These are phyloP conservation scores for Syndactyla subalaris DNA, from an alignment of 2,797 vertebrate genomes.

Conservation along the genomic window DNA sequence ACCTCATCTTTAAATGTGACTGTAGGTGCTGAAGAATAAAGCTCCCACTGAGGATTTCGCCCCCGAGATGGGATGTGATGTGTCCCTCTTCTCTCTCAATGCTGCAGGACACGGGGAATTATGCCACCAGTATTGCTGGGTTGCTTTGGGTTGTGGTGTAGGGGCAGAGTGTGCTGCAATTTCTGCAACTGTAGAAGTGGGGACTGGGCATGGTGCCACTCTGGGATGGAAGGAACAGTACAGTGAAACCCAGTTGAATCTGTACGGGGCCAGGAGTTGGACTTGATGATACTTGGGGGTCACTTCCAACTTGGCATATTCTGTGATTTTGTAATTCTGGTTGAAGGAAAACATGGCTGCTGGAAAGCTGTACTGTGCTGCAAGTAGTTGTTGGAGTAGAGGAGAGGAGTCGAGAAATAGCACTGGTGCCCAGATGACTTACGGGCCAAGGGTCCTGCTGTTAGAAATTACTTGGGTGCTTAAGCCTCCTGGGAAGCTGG, in stretches of 20 bases:
- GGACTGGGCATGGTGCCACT: not conserved
- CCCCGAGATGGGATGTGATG: not conserved
- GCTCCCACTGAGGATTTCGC: not conserved
- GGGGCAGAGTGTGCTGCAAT: not conserved
- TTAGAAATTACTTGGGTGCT: conserved; percentile 2
- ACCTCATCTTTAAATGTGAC: not conserved
- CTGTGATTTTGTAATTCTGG: not conserved
- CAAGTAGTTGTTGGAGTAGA: not conserved
- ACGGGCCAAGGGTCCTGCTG: not conserved
- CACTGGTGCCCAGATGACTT: not conserved
- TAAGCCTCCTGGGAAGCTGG: not conserved
- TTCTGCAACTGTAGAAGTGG: not conserved
- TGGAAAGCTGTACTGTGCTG: not conserved
- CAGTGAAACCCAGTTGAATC: not conserved
- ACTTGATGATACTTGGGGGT: not conserved
- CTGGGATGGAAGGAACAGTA: not conserved
- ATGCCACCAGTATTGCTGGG: not conserved
- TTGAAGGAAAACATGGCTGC: not conserved
- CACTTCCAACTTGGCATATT: not conserved
- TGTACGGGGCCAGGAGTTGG: not conserved
- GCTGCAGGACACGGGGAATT: not conserved
- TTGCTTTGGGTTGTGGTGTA: not conserved
- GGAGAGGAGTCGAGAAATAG: not conserved
- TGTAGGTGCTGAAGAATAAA: not conserved
- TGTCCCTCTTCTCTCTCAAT: not conserved